A percentile compares a stretch with the other conserved stretches of the same genome.
phyloP scores from a whole-genome alignment of 2,113 vertebrate genomes.

The Anguilla japonica region DNA sequence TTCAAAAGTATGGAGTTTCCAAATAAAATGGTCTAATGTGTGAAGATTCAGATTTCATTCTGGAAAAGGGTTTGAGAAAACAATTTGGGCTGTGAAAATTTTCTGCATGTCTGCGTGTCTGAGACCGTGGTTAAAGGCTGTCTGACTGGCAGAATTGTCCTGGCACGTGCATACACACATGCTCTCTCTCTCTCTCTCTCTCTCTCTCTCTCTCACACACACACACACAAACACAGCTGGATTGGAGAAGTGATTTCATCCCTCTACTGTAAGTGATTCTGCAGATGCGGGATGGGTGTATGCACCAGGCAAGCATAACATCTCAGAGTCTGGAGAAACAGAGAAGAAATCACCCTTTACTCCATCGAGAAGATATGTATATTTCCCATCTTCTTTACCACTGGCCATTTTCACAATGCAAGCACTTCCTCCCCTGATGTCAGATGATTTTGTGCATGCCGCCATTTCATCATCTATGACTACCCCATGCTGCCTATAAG shows the following conservation, averaged over 20 bases:
- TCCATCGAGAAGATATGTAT: neutral
- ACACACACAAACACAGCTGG: constrained; percentile 14
- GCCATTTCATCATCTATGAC: too few relatives aligned
- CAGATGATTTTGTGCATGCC: neutral
- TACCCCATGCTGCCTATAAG: neutral
- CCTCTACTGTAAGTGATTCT: neutral
- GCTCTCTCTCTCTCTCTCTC: neutral
- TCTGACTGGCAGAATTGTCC: constrained; percentile 8
- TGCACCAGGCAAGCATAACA: neutral
- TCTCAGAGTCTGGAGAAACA: neutral
- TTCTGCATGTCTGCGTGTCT: neutral
- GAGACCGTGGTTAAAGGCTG: neutral
- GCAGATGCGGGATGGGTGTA: neutral
- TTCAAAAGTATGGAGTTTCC: neutral
- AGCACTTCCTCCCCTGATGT: neutral
- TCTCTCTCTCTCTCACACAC: neutral
- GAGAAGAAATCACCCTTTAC: neutral
- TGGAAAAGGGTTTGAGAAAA: neutral
- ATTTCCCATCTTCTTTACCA: neutral
- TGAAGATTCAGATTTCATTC: neutral
- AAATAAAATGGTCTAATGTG: neutral
- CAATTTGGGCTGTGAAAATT: too few relatives aligned
- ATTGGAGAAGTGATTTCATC: neutral
- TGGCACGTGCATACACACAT: neutral
- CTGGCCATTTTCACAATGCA: neutral